Evolutionary conservation across 2,113 vertebrate genomes (phyloP), one percentile per base, ranked within the genome.

Genomic region (Phoxinus phoxinus): DNA sequence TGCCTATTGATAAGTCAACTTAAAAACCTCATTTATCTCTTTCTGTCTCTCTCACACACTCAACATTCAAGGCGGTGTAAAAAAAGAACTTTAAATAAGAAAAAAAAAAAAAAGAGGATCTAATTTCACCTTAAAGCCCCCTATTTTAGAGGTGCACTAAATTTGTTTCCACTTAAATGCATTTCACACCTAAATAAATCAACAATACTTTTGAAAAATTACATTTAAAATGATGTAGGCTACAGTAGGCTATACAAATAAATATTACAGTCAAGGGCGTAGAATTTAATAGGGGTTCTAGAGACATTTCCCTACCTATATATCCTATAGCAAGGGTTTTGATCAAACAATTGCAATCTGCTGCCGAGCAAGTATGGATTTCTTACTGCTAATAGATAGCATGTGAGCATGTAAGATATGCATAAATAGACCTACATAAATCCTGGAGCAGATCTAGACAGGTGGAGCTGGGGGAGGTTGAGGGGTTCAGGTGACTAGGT

Each of bases 11-110:
- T 84, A 32, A 83, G 81, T 78, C 77, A 86, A 35, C 35, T 19
- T 67, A 51, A 84, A 81, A 85, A 46, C 85, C 87, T 86, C 87
- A 87, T 85, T 89, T 91, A 90, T 84, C 21, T 76, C 51, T 73
- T 67, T 75, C 79, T 59, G 44, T 63, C 44, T 76, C 48, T 56
- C n/a, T 65, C 21, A 82, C 53, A 73, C 67, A 23, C 44, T 79
- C 73, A 53, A n/a, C 59, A 65, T 53, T 21, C 10, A 25, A 69
- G 19, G 27, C 9, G 11, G 44, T 11, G 21, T 7, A 65, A 81
- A 51, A 69, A 56, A 32, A 30, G 3, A 13, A 32, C 53, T 15
- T 11, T 79, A 79, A 23, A 73, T 23, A 73, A 73, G 23, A 73
- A 23, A 2, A 10, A 72, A 44, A 44, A 73, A 44, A 44, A 72